A percentile compares a stretch with the other conserved stretches of the same genome.
Evolutionary conservation across 2,888 invertebrate genomes (phyloP).

Genomic region (Euproctis similis): DNA sequence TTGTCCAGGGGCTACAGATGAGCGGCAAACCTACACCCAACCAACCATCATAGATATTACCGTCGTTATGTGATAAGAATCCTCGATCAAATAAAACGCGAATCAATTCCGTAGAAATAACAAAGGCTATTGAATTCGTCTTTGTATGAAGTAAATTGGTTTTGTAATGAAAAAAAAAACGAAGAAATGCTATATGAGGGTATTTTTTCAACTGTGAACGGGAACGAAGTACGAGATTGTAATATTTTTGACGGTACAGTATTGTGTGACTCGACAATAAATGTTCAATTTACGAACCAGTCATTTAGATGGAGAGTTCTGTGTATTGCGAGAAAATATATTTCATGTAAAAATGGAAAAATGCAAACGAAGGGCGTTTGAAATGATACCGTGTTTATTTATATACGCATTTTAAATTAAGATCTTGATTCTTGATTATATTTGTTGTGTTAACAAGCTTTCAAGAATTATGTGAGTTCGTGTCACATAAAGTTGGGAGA

Average conservation of each 20-base stretch:
- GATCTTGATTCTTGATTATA: too few species aligned
- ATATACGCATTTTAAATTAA: too few species aligned
- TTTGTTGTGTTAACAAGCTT: too few species aligned
- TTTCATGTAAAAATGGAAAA: too few species aligned
- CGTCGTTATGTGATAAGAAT: conserved; percentile 53
- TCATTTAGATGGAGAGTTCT: too few species aligned
- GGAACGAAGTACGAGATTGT: conserved; percentile 1
- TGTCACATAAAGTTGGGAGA: too few species aligned
- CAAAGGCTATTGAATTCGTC: conserved; percentile 38
- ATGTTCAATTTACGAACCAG: background rate
- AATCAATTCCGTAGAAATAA: conserved; percentile 40
- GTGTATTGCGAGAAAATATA: too few species aligned
- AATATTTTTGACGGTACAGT: background rate
- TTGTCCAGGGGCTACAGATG: conserved; percentile 23
- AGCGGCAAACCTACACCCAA: conserved; percentile 36
- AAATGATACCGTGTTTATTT: too few species aligned
- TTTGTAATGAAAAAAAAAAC: conserved; percentile 31
- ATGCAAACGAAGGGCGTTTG: too few species aligned
- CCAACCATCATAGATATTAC: conserved; percentile 38
- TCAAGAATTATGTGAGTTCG: too few species aligned
- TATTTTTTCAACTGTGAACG: conserved; percentile 11
- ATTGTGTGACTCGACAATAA: background rate
- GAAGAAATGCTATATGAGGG: conserved; percentile 15
- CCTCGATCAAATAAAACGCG: conserved; percentile 39
- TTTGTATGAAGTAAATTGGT: conserved; percentile 39